Conservation (phyloP, 2,888 invertebrate species). For the Phorcus lineatus region DNA sequence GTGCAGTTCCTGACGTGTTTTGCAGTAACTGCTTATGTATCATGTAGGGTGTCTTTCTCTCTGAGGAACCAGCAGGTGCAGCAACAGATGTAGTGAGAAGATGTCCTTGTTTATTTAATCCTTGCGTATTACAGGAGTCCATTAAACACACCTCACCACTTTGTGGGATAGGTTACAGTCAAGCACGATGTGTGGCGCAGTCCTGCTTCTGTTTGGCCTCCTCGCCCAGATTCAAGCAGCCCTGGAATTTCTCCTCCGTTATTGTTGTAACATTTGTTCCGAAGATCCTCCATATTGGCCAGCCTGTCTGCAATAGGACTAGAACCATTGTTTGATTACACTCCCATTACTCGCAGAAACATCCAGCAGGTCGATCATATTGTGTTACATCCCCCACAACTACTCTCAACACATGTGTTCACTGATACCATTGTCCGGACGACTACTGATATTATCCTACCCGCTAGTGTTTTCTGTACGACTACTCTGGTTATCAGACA, state of each 20-base stretch:
- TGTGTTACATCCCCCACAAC: not conserved
- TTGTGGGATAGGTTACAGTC: no score
- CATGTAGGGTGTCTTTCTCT: no score
- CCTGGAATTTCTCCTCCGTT: not conserved
- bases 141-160: no score
- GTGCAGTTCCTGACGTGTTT: no score
- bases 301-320: not conserved
- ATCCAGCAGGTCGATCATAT: not conserved
- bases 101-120: no score
- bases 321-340: not conserved
- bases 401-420: not conserved
- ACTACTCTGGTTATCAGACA: not conserved
- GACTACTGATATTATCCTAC: not conserved
- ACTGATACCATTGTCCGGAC: not conserved
- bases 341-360: not conserved
- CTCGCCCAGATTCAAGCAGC: not conserved
- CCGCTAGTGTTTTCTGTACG: not conserved
- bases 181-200: no score
- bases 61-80: no score
- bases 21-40: no score
- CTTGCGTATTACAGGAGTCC: no score
- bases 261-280: conserved; percentile 6
- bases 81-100: no score
- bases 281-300: not conserved
- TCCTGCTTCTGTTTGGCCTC: no score